These are phyloP conservation scores for Crenichthys baileyi DNA, from an alignment of 2,797 vertebrate species.

Conservation along the genomic window DNA sequence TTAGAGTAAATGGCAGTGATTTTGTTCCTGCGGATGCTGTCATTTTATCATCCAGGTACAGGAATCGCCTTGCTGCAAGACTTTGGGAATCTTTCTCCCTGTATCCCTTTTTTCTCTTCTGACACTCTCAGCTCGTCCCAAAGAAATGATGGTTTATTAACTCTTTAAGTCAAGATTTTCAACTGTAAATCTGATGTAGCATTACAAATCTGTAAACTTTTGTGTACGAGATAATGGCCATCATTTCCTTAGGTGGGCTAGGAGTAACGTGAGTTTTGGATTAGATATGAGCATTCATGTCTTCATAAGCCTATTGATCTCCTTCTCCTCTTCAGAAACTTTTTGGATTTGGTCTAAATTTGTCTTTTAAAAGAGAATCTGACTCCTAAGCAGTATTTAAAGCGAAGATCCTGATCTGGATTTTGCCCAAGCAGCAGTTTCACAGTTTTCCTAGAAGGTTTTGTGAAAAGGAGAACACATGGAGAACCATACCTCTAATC, in stretches of 20 bases:
- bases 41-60: conserved; percentile 98
- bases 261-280: conserved; percentile 52
- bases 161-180: not conserved
- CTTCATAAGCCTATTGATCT: conserved; percentile 52
- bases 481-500: conserved; percentile 46
- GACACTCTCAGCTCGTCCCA: conserved; percentile 60
- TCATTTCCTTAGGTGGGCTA: conserved; percentile 67
- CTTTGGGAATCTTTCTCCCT: conserved; percentile 81
- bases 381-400: not conserved
- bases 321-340: conserved; percentile 74
- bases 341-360: conserved; percentile 35
- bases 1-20: conserved; percentile 97
- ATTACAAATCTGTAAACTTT: not conserved
- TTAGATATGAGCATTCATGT: conserved; percentile 52
- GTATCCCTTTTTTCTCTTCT: conserved; percentile 37
- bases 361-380: not conserved
- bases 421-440: not conserved
- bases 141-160: conserved; percentile 86
- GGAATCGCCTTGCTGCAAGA: conserved; percentile 83
- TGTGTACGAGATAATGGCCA: conserved; percentile 28
- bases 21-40: conserved; percentile 96
- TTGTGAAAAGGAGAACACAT: conserved; percentile 84
- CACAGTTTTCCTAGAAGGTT: conserved; percentile 72
- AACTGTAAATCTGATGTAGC: not conserved
- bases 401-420: not conserved